Conservation (phyloP, 2,888 invertebrate genomes). For the Opisthograptis luteolata region DNA sequence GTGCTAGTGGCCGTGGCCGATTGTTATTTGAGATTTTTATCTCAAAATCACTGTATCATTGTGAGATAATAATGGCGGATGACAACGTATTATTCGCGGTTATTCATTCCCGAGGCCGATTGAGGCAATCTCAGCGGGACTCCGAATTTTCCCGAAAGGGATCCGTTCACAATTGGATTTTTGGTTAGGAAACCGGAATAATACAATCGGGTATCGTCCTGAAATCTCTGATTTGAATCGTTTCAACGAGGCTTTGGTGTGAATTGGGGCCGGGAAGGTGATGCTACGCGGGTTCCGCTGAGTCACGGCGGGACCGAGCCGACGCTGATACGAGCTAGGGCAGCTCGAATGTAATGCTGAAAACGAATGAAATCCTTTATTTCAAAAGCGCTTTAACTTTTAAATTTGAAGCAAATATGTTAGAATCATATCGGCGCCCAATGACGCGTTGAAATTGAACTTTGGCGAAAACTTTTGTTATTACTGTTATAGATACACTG, state of each 20-base stretch:
- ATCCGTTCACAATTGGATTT: constrained; percentile 82
- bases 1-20: constrained; percentile 62
- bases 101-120: constrained; percentile 77
- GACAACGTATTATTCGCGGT: constrained; percentile 82
- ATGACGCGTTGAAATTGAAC: too few relatives aligned
- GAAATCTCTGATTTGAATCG: constrained; percentile 83
- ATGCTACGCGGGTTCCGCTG: constrained; percentile 65
- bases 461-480: too few relatives aligned
- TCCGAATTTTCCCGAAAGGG: constrained; percentile 75
- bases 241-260: constrained; percentile 75
- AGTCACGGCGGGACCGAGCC: constrained; percentile 52
- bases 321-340: constrained; percentile 21
- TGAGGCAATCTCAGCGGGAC: constrained; percentile 81
- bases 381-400: background rate
- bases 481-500: too few relatives aligned
- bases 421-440: too few relatives aligned
- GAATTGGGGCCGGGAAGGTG: constrained; percentile 72
- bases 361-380: constrained; percentile 10
- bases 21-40: constrained; percentile 80
- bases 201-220: constrained; percentile 82
- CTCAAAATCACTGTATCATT: constrained; percentile 81
- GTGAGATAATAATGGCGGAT: constrained; percentile 82
- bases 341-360: constrained; percentile 9
- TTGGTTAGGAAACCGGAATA: constrained; percentile 83
- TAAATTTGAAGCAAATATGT: background rate